Evolutionary conservation across 2,888 invertebrate species (phyloP).

Genomic region (Dendrolimus pini): DNA sequence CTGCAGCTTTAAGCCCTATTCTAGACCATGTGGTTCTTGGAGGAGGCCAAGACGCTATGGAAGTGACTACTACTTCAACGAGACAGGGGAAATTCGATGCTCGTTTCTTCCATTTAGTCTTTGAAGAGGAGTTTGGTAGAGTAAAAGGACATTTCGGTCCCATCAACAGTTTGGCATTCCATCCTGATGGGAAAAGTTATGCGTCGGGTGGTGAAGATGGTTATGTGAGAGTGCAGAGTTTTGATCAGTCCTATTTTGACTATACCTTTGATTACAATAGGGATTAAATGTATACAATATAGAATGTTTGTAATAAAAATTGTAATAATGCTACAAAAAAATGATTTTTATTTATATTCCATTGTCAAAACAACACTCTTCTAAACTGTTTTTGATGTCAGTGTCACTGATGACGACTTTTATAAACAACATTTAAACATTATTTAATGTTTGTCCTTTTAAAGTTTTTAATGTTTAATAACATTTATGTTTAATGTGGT

Average conservation of each 20-base stretch:
- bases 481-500: no score
- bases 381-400: no score
- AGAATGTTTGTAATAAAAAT: not conserved
- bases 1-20: constrained; percentile 97
- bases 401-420: no score
- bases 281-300: constrained; percentile 37
- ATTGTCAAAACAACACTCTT: not conserved
- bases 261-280: constrained; percentile 92
- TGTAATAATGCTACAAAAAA: constrained; percentile 3
- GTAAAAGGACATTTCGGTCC: constrained; percentile 99
- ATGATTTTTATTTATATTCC: constrained; percentile 9
- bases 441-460: no score
- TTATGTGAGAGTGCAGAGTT: constrained; percentile 95
- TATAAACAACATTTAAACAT: no score
- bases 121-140: constrained; percentile 97
- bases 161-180: constrained; percentile 98
- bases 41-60: constrained; percentile 99
- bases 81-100: constrained; percentile 98
- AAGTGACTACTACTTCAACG: constrained; percentile 96
- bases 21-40: constrained; percentile 97
- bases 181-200: constrained; percentile 97
- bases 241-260: constrained; percentile 97
- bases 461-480: no score
- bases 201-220: constrained; percentile 99
- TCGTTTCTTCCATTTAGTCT: constrained; percentile 94